Percentiles rank a stretch among this genome's conserved stretches.
Conservation (phyloP, 2,888 invertebrate species). For the Frankliniella fusca region DNA sequence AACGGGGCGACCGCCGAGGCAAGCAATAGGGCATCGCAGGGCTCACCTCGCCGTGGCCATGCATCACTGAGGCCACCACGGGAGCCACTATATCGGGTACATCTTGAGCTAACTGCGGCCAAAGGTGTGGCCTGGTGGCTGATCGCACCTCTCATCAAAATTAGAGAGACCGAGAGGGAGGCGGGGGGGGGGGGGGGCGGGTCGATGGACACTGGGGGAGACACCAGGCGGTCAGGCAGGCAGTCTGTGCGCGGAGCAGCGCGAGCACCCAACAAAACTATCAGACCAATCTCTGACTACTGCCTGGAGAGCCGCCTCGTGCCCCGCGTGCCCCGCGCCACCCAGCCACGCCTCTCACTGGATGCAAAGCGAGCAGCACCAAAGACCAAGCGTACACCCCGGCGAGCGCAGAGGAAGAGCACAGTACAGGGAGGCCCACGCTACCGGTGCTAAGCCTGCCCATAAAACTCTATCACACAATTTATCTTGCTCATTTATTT, state of each 20-base stretch:
- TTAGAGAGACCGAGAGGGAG: too few relatives aligned
- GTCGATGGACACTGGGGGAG: too few relatives aligned
- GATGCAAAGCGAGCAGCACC: not conserved
- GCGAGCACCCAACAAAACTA: not conserved
- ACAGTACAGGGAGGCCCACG: not conserved
- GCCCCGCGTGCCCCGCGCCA: too few relatives aligned
- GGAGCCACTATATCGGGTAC: too few relatives aligned
- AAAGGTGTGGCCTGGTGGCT: not conserved
- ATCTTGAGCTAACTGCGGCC: not conserved
- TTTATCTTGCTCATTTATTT: conserved; percentile 24
- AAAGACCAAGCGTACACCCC: too few relatives aligned
- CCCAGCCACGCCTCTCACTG: not conserved
- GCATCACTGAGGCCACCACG: too few relatives aligned
- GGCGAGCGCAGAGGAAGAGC: not conserved
- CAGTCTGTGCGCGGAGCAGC: not conserved
- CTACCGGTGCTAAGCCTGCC: not conserved
- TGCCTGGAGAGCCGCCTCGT: too few relatives aligned
- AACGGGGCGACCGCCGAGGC: too few relatives aligned
- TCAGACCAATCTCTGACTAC: not conserved
- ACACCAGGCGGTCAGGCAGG: not conserved
- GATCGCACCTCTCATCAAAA: too few relatives aligned
- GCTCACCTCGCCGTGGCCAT: too few relatives aligned
- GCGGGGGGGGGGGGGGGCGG: too few relatives aligned
- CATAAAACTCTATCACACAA: conserved; percentile 25
- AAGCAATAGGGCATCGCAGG: too few relatives aligned